phyloP scores from a whole-genome alignment of 2,797 vertebrate genomes.

The Otolemur crassicaudatus region DNA sequence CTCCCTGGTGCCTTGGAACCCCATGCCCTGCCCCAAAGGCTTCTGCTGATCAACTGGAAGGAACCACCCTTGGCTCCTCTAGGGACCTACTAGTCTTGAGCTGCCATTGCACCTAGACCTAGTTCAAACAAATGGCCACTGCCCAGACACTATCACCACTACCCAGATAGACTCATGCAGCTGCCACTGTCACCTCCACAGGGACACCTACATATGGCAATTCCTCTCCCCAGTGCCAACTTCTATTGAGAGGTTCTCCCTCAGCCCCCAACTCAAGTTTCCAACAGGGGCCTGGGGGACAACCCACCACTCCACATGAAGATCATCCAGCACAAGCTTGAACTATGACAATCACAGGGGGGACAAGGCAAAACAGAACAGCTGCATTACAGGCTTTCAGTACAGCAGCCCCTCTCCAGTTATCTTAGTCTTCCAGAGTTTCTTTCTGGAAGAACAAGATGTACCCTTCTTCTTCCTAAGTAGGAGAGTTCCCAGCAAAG shows the following conservation, averaged over 20 bases:
- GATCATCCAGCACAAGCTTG: neutral
- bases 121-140: neutral
- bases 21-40: neutral
- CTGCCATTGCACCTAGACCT: neutral
- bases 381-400: neutral
- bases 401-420: neutral
- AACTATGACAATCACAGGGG: neutral
- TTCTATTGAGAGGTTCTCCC: neutral
- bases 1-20: neutral
- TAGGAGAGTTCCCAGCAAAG: no score
- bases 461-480: no score
- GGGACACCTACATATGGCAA: neutral
- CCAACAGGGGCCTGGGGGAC: neutral
- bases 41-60: neutral
- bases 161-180: neutral
- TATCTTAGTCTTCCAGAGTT: neutral
- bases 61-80: neutral
- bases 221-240: neutral
- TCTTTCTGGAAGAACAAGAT: neutral
- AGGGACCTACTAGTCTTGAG: neutral
- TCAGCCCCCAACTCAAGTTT: neutral
- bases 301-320: neutral
- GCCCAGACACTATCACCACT: neutral
- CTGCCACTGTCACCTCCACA: neutral
- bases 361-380: neutral